Evolutionary conservation across 1,140 invertebrate species (phyloP), one percentile per base, ranked within the genome.

Genomic region (Brachionus plicatilis): DNA sequence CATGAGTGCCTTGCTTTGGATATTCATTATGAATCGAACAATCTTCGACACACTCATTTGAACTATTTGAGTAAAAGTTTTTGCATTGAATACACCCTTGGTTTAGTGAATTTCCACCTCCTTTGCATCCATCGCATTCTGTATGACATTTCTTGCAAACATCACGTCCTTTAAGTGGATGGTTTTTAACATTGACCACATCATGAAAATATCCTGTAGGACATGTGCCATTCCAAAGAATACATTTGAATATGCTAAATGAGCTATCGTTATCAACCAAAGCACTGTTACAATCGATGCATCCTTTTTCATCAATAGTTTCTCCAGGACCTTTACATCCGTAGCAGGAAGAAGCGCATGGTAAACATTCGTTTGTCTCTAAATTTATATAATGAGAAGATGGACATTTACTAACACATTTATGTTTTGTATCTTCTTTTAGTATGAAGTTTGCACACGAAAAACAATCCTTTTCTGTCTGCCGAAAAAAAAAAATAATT

Each of bases 401-500:
- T 24, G 76, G 27, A 82, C 33, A 33, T 33, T 82, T 37, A 33
- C 41, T 27, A 12, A 82, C 27, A 65, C 33, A 82, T 24, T 82
- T 53, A 2, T 1, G 37, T 29, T 53, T 65, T 68, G 50, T 6
- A 68, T 82, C 60, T 20, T 20, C 7, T 82, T 27, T 17, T 9
- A 82, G 41, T 17, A 56, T 65, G 9, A 24, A 82, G 20, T 82
- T 60, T n/a, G 3, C 11, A 47, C 79, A 82, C 4, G 33, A 43
- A 65, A 65, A 60, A 37, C 79, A 82, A 20, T 82, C 79, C 11
- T 11, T 37, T 65, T 82, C 53, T 29, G 50, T 80, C 76, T 80
- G n/a, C 8, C 0, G 14, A 47, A 53, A n/a, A 43, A 72, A 72
- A 41, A 29, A 72, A 41, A 37, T 37, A 37, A 7, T 72, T 41